These are phyloP conservation scores for Plectus sambesii DNA, from an alignment of 1,140 invertebrate genomes.

Conservation along the genomic window DNA sequence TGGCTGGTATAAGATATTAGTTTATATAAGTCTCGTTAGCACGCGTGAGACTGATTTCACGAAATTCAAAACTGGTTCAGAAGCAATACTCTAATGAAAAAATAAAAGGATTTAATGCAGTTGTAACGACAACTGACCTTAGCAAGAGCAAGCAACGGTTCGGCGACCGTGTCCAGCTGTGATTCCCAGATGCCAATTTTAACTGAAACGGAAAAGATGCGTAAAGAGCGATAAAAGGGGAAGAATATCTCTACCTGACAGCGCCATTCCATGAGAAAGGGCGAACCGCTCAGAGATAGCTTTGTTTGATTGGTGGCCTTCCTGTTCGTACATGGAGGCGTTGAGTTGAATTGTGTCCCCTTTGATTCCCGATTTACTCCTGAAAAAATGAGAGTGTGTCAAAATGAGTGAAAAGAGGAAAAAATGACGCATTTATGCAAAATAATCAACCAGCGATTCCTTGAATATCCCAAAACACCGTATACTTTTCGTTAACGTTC, in stretches of 20 bases:
- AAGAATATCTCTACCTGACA: too few relatives aligned
- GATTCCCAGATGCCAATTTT: constrained; percentile 36
- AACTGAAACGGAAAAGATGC: constrained; percentile 35
- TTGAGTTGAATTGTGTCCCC: constrained; percentile 19
- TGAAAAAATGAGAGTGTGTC: too few relatives aligned
- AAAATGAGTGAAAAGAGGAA: too few relatives aligned
- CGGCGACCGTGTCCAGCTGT: constrained; percentile 26
- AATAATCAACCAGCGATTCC: too few relatives aligned
- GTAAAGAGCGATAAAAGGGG: too few relatives aligned
- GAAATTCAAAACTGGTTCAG: constrained; percentile 22
- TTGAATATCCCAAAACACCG: not conserved
- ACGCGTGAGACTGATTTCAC: constrained; percentile 25
- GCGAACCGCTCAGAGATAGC: constrained; percentile 30
- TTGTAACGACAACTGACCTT: too few relatives aligned
- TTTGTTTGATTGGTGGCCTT: constrained; percentile 7
- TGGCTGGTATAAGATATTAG: too few relatives aligned
- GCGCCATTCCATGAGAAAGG: constrained; percentile 30
- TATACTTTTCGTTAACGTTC: not conserved
- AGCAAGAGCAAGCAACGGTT: constrained; percentile 27
- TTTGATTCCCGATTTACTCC: too few relatives aligned
- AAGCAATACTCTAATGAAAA: too few relatives aligned
- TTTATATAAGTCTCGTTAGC: too few relatives aligned
- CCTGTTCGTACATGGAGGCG: constrained; percentile 5
- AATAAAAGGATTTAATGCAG: too few relatives aligned
- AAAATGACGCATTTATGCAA: too few relatives aligned